phyloP scores from a whole-genome alignment of 2,797 vertebrate species.

The Gephyroberyx darwinii region DNA sequence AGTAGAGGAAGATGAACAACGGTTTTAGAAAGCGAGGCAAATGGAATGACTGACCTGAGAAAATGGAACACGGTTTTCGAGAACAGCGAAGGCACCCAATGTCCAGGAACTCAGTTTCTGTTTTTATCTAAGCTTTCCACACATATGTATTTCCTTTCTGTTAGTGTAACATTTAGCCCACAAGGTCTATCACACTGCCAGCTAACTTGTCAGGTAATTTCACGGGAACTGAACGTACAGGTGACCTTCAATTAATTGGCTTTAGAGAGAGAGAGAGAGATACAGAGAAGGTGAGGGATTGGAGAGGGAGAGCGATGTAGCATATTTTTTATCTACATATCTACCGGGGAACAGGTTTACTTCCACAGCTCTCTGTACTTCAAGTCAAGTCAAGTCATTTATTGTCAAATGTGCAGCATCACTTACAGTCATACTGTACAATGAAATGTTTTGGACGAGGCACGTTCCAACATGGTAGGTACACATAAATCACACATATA shows the following conservation, averaged over 20 bases:
- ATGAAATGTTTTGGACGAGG: too few species aligned
- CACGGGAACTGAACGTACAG: constrained; percentile 13
- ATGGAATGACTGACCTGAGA: constrained; percentile 15
- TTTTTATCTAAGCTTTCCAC: neutral
- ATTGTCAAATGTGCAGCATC: too few species aligned
- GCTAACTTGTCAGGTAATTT: constrained; percentile 37
- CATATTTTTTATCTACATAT: neutral
- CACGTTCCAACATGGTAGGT: too few species aligned
- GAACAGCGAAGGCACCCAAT: neutral
- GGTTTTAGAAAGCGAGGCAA: neutral
- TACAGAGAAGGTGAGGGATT: constrained; percentile 7
- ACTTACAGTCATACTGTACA: too few species aligned
- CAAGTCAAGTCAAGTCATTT: too few species aligned
- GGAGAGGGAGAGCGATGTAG: neutral
- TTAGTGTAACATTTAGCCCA: constrained; percentile 21
- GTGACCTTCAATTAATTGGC: constrained; percentile 57
- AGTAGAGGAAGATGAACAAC: neutral
- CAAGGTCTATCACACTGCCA: constrained; percentile 23
- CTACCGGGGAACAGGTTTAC: neutral
- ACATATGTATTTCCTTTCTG: constrained; percentile 21
- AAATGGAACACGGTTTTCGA: neutral
- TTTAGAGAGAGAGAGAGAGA: neutral
- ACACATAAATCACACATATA: too few species aligned
- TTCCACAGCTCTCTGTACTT: neutral
- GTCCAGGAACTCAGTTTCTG: neutral